Percentiles rank a stretch among this genome's conserved stretches.
Conservation (phyloP, 2,888 invertebrate genomes). For the Ypsolopha sequella region DNA sequence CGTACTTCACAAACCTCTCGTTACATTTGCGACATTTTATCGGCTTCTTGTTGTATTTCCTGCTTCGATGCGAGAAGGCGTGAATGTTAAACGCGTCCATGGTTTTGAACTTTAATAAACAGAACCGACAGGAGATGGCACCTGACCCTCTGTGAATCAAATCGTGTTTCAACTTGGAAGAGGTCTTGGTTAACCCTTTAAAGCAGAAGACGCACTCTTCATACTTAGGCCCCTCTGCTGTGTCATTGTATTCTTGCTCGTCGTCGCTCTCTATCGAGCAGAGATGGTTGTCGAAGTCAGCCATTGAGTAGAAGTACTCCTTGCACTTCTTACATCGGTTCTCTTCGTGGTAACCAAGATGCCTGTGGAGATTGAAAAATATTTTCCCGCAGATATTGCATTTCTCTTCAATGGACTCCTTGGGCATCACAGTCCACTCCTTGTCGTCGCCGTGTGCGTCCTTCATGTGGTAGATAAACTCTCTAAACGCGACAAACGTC, state of each 20-base stretch:
- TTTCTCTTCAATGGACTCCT: conserved; percentile 48
- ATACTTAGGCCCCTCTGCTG: conserved; percentile 26
- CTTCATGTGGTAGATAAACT: conserved; percentile 62
- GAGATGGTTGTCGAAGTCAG: conserved; percentile 51
- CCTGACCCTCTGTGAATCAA: conserved; percentile 51
- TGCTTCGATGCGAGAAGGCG: conserved; percentile 56
- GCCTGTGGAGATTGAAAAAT: conserved; percentile 55
- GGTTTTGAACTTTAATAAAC: conserved; percentile 57
- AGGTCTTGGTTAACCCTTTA: conserved; percentile 48
- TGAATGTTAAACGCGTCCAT: conserved; percentile 62
- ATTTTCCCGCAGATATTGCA: conserved; percentile 54
- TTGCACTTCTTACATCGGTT: conserved; percentile 60
- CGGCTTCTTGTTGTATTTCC: conserved; percentile 57
- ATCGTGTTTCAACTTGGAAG: conserved; percentile 43
- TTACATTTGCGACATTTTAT: conserved; percentile 53
- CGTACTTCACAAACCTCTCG: conserved; percentile 56
- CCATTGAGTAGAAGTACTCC: conserved; percentile 54
- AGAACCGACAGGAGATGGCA: conserved; percentile 61
- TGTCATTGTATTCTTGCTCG: conserved; percentile 23
- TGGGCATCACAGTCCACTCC: conserved; percentile 57
- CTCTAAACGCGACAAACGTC: conserved; percentile 64
- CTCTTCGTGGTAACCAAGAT: conserved; percentile 56
- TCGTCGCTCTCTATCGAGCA: conserved; percentile 59
- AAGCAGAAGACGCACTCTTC: conserved; percentile 63
- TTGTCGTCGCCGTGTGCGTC: conserved; percentile 56